phyloP scores from a whole-genome alignment of 1,140 invertebrate genomes.

The Carposina sasakii region DNA sequence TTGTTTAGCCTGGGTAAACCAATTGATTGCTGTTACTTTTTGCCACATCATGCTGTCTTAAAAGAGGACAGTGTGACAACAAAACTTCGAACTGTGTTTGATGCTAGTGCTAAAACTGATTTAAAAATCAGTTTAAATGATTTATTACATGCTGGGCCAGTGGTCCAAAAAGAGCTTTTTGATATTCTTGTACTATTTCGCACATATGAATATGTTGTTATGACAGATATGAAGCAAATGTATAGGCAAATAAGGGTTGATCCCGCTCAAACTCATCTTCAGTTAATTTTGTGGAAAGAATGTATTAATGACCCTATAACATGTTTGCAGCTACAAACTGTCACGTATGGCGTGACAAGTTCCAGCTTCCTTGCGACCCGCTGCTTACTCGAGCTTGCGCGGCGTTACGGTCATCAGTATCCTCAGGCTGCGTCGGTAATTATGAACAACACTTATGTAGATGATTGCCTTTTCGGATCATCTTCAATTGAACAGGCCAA shows the following conservation, averaged over 20 bases:
- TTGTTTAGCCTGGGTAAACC: background rate
- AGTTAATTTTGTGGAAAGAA: conserved; percentile 7
- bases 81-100: conserved; percentile 5
- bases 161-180: conserved; percentile 1
- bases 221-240: conserved; percentile 7
- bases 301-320: background rate
- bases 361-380: conserved; percentile 20
- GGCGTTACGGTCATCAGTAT: background rate
- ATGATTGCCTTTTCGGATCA: background rate
- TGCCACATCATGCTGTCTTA: conserved; percentile 11
- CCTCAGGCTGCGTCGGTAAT: conserved; percentile 7
- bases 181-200: conserved; percentile 8
- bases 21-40: conserved; percentile 2
- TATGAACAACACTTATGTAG: conserved; percentile 6
- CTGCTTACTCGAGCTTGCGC: conserved; percentile 13
- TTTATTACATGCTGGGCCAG: conserved; percentile 6
- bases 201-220: background rate
- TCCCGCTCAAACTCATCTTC: background rate
- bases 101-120: background rate
- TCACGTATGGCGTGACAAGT: conserved; percentile 27
- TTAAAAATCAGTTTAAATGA: conserved; percentile 5
- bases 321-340: conserved; percentile 9
- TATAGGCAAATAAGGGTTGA: conserved; percentile 5
- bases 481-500: background rate
- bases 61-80: conserved; percentile 4